Evolutionary conservation across 2,797 vertebrate genomes (phyloP).

Genomic region (Selene dorsalis): DNA sequence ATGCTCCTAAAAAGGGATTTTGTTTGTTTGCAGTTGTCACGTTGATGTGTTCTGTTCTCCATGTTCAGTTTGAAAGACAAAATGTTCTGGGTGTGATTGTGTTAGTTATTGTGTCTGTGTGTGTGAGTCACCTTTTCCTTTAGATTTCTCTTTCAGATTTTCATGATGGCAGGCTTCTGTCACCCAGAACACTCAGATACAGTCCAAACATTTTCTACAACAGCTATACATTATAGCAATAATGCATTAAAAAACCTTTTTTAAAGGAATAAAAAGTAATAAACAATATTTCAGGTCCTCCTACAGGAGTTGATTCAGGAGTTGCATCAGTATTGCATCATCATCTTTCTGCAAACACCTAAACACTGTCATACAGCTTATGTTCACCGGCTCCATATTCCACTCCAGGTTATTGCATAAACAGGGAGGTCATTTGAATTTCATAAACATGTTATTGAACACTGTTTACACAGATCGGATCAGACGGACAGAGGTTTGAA

Average conservation of each 20-base stretch:
- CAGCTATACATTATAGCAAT: neutral
- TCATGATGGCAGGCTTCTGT: neutral
- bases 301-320: neutral
- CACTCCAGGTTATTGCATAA: neutral
- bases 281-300: neutral
- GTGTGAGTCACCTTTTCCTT: neutral
- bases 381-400: neutral
- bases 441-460: constrained; percentile 23
- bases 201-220: neutral
- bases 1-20: constrained; percentile 7
- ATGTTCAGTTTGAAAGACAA: neutral
- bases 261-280: neutral
- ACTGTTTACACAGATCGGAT: constrained; percentile 15
- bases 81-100: neutral
- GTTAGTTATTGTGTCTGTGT: neutral
- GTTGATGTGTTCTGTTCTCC: neutral
- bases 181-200: neutral
- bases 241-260: neutral
- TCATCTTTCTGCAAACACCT: neutral
- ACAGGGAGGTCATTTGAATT: constrained; percentile 9
- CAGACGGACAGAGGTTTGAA: constrained; percentile 23
- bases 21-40: constrained; percentile 22
- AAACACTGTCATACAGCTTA: neutral
- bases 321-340: neutral
- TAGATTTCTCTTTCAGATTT: neutral